These are phyloP conservation scores for Harpagoxenus sublaevis DNA, from an alignment of 2,888 invertebrate species.

Conservation along the genomic window DNA sequence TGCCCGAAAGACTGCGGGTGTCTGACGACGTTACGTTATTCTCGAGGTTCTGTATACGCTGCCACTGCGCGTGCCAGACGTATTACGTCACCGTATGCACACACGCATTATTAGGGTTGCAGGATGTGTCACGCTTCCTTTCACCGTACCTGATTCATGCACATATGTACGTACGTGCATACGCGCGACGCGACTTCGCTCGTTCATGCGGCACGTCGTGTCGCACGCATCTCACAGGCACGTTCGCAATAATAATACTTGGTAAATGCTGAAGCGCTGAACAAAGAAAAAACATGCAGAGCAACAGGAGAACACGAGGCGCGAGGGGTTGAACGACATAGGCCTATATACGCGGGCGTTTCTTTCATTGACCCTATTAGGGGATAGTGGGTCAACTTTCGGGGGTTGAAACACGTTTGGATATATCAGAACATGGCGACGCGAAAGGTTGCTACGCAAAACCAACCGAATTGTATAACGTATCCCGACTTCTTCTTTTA, in stretches of 20 bases:
- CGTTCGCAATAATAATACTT: constrained; percentile 68
- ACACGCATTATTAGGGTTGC: constrained; percentile 84
- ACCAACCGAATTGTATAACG: neutral
- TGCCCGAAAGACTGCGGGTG: neutral
- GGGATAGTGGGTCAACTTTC: constrained; percentile 12
- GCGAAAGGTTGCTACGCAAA: neutral
- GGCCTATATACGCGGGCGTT: constrained; percentile 81
- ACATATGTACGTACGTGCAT: constrained; percentile 39
- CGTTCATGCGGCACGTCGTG: constrained; percentile 35
- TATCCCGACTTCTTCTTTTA: neutral
- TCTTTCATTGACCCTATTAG: constrained; percentile 58
- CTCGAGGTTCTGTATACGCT: neutral
- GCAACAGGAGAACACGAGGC: constrained; percentile 83
- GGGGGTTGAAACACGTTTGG: neutral
- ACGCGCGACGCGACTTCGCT: neutral
- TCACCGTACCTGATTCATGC: constrained; percentile 39
- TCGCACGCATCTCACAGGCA: constrained; percentile 30
- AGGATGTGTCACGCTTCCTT: constrained; percentile 71
- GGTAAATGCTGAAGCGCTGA: constrained; percentile 79
- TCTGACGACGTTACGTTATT: neutral
- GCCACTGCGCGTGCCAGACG: constrained; percentile 78
- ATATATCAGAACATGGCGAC: neutral
- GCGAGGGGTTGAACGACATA: constrained; percentile 74
- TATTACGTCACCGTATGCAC: constrained; percentile 81
- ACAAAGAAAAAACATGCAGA: constrained; percentile 85